Evolutionary conservation across 2,888 invertebrate species (phyloP), one percentile per base, ranked within the genome.

Genomic region (Orthosia incerta): DNA sequence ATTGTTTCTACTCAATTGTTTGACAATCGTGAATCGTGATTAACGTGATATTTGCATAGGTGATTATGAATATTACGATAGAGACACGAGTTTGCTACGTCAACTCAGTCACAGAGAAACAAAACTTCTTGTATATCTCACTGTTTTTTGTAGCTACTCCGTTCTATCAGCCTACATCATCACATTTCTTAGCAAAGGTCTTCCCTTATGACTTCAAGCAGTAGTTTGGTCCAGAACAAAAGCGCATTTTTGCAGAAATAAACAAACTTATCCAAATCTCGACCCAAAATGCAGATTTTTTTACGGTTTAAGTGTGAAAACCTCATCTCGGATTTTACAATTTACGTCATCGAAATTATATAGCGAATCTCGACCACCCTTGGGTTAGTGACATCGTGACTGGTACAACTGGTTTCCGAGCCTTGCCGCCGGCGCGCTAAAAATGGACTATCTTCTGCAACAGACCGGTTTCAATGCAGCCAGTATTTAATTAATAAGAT

Each of bases 301-400:
- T 18, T 16, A 53, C 31, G 53, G 53, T 20, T 60, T 26, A 45
- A 13, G 13, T 55, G 18, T 56, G 45, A 53, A 56, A 76, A 16
- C 12, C 23, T n/a, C 64, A 76, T 66, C n/a, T 48, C 12, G 5
- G 7, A 55, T 64, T 68, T 53, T 48, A 2, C 20, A 26, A 67
- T 80, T 81, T 61, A 81, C 65, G 78, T 81, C 74, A 81, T 59
- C 51, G 59, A 57, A 50, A 71, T 81, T 59, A 80, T 80, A 74
- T 69, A 65, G 81, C 78, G 71, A 81, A 81, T 81, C 74, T 68
- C 79, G 71, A 78, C 78, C 81, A 81, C 80, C 75, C 74, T 76
- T 87, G 83, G 90, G 89, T 90, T 89, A 90, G 83, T 90, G 91
- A 90, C 90, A 89, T 82, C 81, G 63, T 79, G 76, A 83, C 79